These are phyloP conservation scores for Crioceris asparagi DNA, from an alignment of 2,888 invertebrate genomes.

Conservation along the genomic window DNA sequence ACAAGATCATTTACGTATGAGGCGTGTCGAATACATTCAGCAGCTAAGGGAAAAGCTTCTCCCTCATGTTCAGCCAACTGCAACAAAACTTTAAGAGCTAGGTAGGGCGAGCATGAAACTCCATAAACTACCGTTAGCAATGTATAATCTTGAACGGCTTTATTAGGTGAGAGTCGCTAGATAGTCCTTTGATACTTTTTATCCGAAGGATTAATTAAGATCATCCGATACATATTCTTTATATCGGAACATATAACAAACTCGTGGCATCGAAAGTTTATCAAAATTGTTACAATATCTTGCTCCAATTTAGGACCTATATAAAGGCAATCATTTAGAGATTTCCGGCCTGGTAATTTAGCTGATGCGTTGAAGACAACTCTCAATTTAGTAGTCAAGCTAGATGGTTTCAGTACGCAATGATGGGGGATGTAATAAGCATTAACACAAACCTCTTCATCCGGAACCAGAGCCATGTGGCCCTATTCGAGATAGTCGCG, in stretches of 20 bases:
- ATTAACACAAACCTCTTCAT: too few species aligned
- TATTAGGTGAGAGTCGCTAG: conserved; percentile 4
- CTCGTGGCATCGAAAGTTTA: conserved; percentile 7
- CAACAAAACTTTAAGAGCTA: background rate
- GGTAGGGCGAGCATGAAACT: background rate
- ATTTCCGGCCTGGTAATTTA: background rate
- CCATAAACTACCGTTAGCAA: background rate
- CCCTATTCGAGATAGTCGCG: conserved; percentile 3
- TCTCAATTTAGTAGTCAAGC: conserved; percentile 7
- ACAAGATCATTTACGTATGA: too few species aligned
- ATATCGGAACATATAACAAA: conserved; percentile 10
- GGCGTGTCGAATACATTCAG: too few species aligned
- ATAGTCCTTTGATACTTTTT: conserved; percentile 7
- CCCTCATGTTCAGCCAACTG: background rate
- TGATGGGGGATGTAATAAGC: conserved; percentile 9
- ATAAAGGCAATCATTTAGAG: conserved; percentile 6
- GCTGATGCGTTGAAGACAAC: conserved; percentile 9
- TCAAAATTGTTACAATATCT: conserved; percentile 6
- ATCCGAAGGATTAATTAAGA: conserved; percentile 1
- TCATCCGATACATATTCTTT: conserved; percentile 11
- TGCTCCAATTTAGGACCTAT: conserved; percentile 9
- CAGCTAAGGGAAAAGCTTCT: too few species aligned
- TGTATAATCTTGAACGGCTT: background rate
- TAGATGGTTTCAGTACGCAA: conserved; percentile 7
- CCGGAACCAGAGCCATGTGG: background rate